phyloP scores from a whole-genome alignment of 2,888 invertebrate species.

The Nyleta sp. region DNA sequence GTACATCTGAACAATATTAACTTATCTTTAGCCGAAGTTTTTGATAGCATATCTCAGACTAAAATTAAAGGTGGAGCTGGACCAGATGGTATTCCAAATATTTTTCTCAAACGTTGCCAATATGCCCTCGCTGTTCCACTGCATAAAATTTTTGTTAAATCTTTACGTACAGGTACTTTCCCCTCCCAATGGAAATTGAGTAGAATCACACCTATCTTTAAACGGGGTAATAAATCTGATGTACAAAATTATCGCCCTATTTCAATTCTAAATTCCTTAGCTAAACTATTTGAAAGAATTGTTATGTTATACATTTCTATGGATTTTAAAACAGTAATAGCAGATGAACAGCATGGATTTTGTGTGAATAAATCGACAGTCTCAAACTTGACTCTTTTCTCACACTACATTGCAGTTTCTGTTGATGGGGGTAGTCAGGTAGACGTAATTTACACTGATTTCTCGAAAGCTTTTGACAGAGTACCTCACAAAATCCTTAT shows the following conservation, averaged over 20 bases:
- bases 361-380: neutral
- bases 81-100: slow-evolving; percentile 35
- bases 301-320: neutral
- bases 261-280: slow-evolving; percentile 29
- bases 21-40: neutral
- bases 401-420: neutral
- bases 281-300: slow-evolving; percentile 57
- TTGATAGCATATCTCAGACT: neutral
- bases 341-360: slow-evolving; percentile 42
- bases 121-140: slow-evolving; percentile 38
- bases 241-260: slow-evolving; percentile 58
- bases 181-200: slow-evolving; percentile 48
- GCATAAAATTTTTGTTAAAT: slow-evolving; percentile 33
- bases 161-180: slow-evolving; percentile 32
- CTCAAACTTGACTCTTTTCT: neutral
- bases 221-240: slow-evolving; percentile 31
- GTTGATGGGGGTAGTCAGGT: neutral
- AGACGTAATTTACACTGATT: neutral
- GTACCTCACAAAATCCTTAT: neutral
- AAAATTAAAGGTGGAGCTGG: slow-evolving; percentile 6
- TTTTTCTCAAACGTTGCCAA: slow-evolving; percentile 27
- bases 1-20: neutral
- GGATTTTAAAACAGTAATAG: neutral
- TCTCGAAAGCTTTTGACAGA: neutral
- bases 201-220: slow-evolving; percentile 48